Conservation (phyloP, 2,113 vertebrate species). For the Nothobranchius furzeri region DNA sequence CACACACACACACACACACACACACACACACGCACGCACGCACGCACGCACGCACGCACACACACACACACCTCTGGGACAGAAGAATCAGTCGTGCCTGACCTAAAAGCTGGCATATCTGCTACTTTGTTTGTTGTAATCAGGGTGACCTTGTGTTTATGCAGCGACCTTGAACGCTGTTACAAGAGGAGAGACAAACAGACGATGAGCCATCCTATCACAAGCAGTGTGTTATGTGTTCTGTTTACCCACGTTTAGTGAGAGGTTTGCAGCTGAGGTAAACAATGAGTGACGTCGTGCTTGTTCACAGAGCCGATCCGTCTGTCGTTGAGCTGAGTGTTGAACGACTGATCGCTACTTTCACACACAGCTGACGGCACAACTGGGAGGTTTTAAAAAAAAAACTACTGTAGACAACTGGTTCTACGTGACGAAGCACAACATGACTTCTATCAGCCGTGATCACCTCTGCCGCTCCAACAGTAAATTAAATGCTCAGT, state of each 20-base stretch:
- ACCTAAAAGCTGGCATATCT: conserved; percentile 23
- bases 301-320: conserved; percentile 28
- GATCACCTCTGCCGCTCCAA: background rate
- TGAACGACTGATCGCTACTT: background rate
- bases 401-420: background rate
- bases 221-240: conserved; percentile 19
- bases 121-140: conserved; percentile 53
- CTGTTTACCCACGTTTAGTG: conserved; percentile 38
- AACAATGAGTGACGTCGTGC: conserved; percentile 49
- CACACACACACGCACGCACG: too few relatives aligned
- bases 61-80: background rate
- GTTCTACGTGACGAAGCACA: too few relatives aligned
- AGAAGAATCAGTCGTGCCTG: background rate
- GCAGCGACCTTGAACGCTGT: conserved; percentile 53
- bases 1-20: too few relatives aligned
- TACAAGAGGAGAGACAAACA: conserved; percentile 52
- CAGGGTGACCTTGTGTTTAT: conserved; percentile 54
- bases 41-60: too few relatives aligned
- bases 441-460: background rate
- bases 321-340: conserved; percentile 14
- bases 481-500: background rate
- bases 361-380: background rate
- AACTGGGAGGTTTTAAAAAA: background rate
- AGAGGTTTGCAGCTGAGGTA: conserved; percentile 46
- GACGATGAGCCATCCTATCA: conserved; percentile 27